These are phyloP conservation scores for Drosophila kambysellisi DNA, from an alignment of 2,888 invertebrate genomes.

Conservation along the genomic window DNA sequence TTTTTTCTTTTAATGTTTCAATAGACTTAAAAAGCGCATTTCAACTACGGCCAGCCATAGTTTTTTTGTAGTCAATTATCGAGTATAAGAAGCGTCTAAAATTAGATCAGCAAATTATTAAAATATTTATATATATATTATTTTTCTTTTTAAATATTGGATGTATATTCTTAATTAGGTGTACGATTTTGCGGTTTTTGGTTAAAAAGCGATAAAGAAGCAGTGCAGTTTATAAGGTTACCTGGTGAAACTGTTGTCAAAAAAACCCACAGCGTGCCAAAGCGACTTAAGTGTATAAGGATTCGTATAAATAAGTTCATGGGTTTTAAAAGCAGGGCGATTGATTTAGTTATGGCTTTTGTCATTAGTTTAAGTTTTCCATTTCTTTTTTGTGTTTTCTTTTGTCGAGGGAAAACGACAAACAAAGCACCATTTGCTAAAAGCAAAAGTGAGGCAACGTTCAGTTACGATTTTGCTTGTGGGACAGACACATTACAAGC, in stretches of 20 bases:
- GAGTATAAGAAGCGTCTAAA: conserved; percentile 44
- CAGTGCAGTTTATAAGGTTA: conserved; percentile 88
- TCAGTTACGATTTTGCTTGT: conserved; percentile 59
- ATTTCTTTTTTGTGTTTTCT: conserved; percentile 15
- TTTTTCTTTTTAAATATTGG: conserved; percentile 6
- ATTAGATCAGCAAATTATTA: conserved; percentile 55
- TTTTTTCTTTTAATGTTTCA: neutral
- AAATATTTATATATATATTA: conserved; percentile 14
- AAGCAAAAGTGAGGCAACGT: conserved; percentile 66
- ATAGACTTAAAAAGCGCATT: conserved; percentile 13
- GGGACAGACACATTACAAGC: conserved; percentile 44
- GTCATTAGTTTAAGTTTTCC: conserved; percentile 34
- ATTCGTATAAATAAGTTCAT: conserved; percentile 51
- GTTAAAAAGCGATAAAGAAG: conserved; percentile 82
- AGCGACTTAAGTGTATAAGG: conserved; percentile 84
- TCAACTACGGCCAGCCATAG: conserved; percentile 27
- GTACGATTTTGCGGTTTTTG: conserved; percentile 47
- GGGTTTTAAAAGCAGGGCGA: conserved; percentile 35
- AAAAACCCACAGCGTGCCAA: conserved; percentile 89
- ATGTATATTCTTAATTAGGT: conserved; percentile 37
- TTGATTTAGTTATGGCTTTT: conserved; percentile 35
- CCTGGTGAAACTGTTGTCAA: conserved; percentile 86
- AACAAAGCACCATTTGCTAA: conserved; percentile 65
- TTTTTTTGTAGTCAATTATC: neutral
- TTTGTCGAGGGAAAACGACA: conserved; percentile 54